A percentile compares a stretch with the other conserved stretches of the same genome.
These are phyloP conservation scores for Enteromius unitaeniatus DNA, from an alignment of 2,797 vertebrate species.

Conservation along the genomic window DNA sequence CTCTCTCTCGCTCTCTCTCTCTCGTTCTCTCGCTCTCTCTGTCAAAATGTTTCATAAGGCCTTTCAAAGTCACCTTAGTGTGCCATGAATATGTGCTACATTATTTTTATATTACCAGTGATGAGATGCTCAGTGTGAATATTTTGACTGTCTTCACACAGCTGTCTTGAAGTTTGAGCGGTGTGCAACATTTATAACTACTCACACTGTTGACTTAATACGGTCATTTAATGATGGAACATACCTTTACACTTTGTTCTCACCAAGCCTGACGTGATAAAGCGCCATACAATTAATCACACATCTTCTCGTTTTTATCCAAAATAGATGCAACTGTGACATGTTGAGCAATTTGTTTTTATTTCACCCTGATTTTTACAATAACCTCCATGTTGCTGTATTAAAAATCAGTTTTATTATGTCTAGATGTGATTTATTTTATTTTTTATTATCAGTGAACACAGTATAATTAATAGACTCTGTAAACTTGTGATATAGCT, in stretches of 20 bases:
- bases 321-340: neutral
- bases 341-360: neutral
- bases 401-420: neutral
- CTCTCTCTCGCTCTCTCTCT: neutral
- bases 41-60: slow-evolving; percentile 13
- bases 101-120: slow-evolving; percentile 16
- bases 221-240: slow-evolving; percentile 16
- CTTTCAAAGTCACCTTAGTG: slow-evolving; percentile 9
- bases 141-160: slow-evolving; percentile 1
- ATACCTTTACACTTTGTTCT: neutral
- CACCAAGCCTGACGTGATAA: neutral
- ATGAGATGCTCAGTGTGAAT: slow-evolving; percentile 1
- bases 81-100: slow-evolving; percentile 1
- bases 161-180: neutral
- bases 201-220: slow-evolving; percentile 4
- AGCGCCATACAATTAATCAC: neutral
- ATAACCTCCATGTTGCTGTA: neutral
- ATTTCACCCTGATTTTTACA: neutral
- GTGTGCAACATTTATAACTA: neutral
- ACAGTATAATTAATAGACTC: neutral
- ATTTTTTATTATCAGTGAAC: neutral
- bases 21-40: neutral
- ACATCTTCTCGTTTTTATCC: neutral
- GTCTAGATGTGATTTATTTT: neutral
- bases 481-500: neutral